phyloP scores from a whole-genome alignment of 2,888 invertebrate genomes.

The Drosophila nr. medialis region DNA sequence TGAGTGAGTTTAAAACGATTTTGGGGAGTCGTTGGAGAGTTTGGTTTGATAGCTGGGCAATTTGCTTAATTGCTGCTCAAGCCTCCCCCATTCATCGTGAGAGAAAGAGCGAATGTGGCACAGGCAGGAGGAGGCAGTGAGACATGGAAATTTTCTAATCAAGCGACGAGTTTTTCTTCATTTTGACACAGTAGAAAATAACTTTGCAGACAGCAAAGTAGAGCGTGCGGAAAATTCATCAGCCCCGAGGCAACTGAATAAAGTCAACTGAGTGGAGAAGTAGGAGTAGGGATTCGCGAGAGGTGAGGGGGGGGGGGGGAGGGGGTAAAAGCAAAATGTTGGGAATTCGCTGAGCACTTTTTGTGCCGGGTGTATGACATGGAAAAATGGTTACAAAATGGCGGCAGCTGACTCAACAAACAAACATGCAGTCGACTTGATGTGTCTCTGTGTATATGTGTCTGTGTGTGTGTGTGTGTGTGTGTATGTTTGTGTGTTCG shows the following conservation, averaged over 20 bases:
- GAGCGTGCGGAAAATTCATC: conserved; percentile 70
- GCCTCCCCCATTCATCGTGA: not conserved
- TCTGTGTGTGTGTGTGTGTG: not conserved
- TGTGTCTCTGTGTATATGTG: not conserved
- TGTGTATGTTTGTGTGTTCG: conserved; percentile 11
- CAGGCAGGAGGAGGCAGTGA: not conserved
- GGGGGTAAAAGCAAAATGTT: conserved; percentile 1
- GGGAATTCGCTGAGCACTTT: conserved; percentile 26
- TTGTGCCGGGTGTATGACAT: conserved; percentile 65
- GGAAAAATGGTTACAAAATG: conserved; percentile 75
- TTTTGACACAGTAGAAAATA: conserved; percentile 59
- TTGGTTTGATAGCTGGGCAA: conserved; percentile 40
- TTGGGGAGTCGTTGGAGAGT: conserved; percentile 27
- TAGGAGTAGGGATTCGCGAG: not conserved
- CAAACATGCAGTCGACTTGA: conserved; percentile 38
- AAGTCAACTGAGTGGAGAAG: conserved; percentile 16
- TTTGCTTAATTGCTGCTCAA: conserved; percentile 68
- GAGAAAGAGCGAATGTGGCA: not conserved
- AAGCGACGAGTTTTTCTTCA: conserved; percentile 62
- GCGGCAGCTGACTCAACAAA: conserved; percentile 75
- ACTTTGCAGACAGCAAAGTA: conserved; percentile 59
- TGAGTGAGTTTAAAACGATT: conserved; percentile 55
- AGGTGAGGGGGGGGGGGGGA: conserved; percentile 4
- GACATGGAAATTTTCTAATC: conserved; percentile 54
- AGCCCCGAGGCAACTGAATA: conserved; percentile 53